Base-by-base conservation (phyloP, 2,113 vertebrate genomes). In the Bettongia penicillata region DNA sequence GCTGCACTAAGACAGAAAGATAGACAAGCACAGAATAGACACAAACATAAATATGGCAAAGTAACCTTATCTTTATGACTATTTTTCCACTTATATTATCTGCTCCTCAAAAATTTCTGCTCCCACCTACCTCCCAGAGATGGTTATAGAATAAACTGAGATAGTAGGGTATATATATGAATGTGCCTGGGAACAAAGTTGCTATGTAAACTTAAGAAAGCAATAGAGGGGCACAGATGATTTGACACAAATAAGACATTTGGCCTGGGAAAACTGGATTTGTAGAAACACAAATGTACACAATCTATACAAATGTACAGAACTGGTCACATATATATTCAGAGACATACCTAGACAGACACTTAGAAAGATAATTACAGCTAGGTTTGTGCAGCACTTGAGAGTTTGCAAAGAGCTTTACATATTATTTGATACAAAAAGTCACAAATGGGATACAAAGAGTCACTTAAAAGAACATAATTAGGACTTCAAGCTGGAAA, bases 41-140 rank as follows among this genome's bases (percentile, higher is more conserved):
- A 90, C 50, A 48, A 3, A 90, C 89, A 48, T 5, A 91, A 53
- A 89, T 91, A 0, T 93, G 43, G 93, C 55, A 28, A 68, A 28
- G 24, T 53, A 51, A 94, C 51, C 91, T 94, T 94, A 93, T 10
- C 90, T 96, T 96, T 95, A 57, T 93, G 55, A 50, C 92, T 93
- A 8, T 94, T 96, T 96, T 91, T 95, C 89, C 28, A 92, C 52
- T 93, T 68, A 11, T 6, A 91, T 48, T 47, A 93, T 28, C 55
- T 61, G 22, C 61, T 16, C 25, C 16, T 7, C 9, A 90, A 84
- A 94, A 92, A 91, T 43, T 23, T 91, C 53, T 48, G 93, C 28
- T 94, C 49, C 31, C 94, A 25, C 92, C 43, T 95, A 91, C 51
- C 95, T 96, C 53, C 28, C 57, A 68, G 61, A 68, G 12, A 16